Evolutionary conservation across 2,888 invertebrate species (phyloP), one percentile per base, ranked within the genome.

Genomic region (Calameuta idolon): DNA sequence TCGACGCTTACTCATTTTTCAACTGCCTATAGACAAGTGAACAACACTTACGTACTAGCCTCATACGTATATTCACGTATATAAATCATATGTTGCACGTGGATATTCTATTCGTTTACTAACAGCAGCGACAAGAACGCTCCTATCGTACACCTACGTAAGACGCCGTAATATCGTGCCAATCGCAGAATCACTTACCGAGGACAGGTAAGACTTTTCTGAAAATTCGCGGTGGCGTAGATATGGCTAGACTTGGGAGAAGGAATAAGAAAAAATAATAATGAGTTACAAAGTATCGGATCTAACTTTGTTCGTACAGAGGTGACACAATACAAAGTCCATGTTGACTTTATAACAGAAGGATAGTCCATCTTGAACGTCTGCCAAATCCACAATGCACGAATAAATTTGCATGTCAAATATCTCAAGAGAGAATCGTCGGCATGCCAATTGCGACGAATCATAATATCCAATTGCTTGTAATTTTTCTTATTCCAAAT

Each of bases 331-430:
- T 55, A 23, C 23, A 23, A 55, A 55, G 40, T 55, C 40, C 40
- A 23, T 23, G 23, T 23, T 55, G 23, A 55, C 40, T 55, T 55
- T 15, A 23, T 9, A 23, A 55, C 2, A 55, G 40, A 55, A 71
- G 30, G 69, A 69, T 5, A 82, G 86, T 87, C 85, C 87, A 85
- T 87, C 87, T 90, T 90, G 90, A 89, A 89, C 86, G 85, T 84
- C 86, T 87, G 90, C 90, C 91, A 90, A 90, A 90, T 90, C 89
- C 88, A 89, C 89, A 89, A 90, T 88, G 89, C 89, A 83, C 87
- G 89, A 89, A 89, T 89, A 89, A 89, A 91, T 90, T 89, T 88
- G 83, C 88, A 89, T 87, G 89, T 90, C 89, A 89, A 90, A 89
- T 86, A 86, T 84, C 80, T 85, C 76, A 33, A 31, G 31, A 31